Evolutionary conservation across 2,797 vertebrate species (phyloP).

Genomic region (Neomorphus geoffroyi): DNA sequence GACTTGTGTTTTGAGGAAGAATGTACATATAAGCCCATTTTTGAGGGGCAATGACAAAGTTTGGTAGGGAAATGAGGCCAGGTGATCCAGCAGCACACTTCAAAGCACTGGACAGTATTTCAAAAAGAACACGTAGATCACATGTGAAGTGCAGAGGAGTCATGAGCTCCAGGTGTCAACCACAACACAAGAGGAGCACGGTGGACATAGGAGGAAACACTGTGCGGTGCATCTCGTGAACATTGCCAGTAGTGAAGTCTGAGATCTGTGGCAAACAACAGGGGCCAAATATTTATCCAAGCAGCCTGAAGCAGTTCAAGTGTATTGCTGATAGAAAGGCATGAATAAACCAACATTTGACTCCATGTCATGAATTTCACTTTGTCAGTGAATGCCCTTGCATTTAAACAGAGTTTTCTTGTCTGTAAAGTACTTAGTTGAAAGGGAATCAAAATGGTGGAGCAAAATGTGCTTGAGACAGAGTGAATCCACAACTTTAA

Average conservation of each 20-base stretch:
- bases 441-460: not conserved
- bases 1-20: not conserved
- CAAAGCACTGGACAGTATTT: not conserved
- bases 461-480: not conserved
- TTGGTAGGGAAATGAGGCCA: not conserved
- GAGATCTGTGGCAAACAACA: not conserved
- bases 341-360: not conserved
- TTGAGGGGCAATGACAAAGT: not conserved
- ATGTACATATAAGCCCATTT: not conserved
- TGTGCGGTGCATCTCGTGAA: fast-evolving
- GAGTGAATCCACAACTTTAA: not conserved
- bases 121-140: not conserved
- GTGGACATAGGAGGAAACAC: not conserved
- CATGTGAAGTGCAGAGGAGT: not conserved
- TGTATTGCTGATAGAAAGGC: not conserved
- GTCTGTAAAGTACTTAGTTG: not conserved
- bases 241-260: not conserved
- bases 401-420: constrained; percentile 18
- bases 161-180: not conserved
- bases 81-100: not conserved
- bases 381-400: not conserved
- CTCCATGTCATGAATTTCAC: not conserved
- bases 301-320: not conserved
- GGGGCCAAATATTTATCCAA: not conserved
- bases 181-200: not conserved